A percentile compares a stretch with the other conserved stretches of the same genome.
Evolutionary conservation across 2,113 vertebrate genomes (phyloP).

Genomic region (Narcine bancroftii): DNA sequence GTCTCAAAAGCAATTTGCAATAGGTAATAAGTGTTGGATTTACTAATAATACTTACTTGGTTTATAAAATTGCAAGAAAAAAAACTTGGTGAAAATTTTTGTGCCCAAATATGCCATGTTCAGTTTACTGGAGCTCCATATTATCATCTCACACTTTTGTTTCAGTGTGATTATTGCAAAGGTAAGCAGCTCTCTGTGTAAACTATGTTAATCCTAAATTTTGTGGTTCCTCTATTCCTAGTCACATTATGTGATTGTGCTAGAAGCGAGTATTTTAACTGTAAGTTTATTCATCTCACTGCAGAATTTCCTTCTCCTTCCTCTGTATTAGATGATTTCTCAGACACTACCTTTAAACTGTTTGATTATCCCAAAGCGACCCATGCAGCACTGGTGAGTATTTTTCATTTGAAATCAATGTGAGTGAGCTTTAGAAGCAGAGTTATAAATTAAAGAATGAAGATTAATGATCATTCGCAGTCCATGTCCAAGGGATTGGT

Average conservation of each 20-base stretch:
- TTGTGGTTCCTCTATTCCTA: not conserved
- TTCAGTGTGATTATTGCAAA: not conserved
- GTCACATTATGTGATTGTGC: not conserved
- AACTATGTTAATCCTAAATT: not conserved
- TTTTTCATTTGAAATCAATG: not conserved
- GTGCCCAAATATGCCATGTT: too few relatives aligned
- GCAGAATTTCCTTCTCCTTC: not conserved
- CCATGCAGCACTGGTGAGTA: slow-evolving; percentile 31
- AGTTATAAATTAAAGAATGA: not conserved
- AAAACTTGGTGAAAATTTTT: too few relatives aligned
- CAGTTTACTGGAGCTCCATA: not conserved
- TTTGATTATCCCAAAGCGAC: slow-evolving; percentile 18
- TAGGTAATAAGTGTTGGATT: too few relatives aligned
- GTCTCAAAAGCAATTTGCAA: too few relatives aligned
- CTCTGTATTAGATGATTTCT: not conserved
- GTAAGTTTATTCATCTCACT: not conserved
- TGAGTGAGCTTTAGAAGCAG: not conserved
- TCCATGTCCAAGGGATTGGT: not conserved
- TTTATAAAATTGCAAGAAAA: too few relatives aligned
- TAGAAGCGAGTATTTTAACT: not conserved
- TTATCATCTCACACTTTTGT: not conserved
- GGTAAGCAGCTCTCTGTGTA: not conserved
- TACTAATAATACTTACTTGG: too few relatives aligned
- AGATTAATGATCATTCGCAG: not conserved
- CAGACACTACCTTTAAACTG: not conserved